Conservation (phyloP, 2,797 vertebrate species). For the Loriculus beryllinus region DNA sequence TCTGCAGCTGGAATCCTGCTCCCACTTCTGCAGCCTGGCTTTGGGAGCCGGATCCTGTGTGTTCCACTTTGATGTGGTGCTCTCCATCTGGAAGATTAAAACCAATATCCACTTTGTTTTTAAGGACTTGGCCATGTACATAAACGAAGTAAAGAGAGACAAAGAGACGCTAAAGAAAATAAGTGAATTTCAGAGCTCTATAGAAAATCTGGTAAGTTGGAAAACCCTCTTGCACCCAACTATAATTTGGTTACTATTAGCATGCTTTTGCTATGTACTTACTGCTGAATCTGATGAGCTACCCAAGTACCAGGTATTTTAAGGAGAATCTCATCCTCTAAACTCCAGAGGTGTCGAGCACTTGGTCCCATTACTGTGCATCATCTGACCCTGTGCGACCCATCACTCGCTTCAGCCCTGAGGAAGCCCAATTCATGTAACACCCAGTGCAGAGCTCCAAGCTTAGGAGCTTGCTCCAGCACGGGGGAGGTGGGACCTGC, state of each 20-base stretch:
- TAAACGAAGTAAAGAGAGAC: conserved; percentile 97
- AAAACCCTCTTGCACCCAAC: background rate
- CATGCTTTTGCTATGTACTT: rapidly evolving
- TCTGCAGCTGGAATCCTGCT: background rate
- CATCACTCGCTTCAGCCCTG: background rate
- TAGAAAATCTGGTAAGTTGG: conserved; percentile 92
- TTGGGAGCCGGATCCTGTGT: rapidly evolving
- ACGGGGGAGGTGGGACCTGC: background rate
- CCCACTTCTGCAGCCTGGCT: background rate
- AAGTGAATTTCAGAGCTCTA: conserved; percentile 95
- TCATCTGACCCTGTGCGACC: background rate
- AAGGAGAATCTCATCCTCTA: background rate
- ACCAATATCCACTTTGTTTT: background rate
- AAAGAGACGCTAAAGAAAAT: conserved; percentile 99
- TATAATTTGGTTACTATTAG: background rate
- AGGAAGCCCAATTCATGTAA: background rate
- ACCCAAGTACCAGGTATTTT: background rate
- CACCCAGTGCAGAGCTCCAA: background rate
- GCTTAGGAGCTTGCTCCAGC: background rate
- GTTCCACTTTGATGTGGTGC: background rate
- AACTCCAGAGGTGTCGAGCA: background rate
- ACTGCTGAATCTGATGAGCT: background rate
- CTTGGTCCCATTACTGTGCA: rapidly evolving
- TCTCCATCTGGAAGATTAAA: background rate
- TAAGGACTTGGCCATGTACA: conserved; percentile 98